These are phyloP conservation scores for Eupithecia exiguata DNA, from an alignment of 2,888 invertebrate species.

Conservation along the genomic window DNA sequence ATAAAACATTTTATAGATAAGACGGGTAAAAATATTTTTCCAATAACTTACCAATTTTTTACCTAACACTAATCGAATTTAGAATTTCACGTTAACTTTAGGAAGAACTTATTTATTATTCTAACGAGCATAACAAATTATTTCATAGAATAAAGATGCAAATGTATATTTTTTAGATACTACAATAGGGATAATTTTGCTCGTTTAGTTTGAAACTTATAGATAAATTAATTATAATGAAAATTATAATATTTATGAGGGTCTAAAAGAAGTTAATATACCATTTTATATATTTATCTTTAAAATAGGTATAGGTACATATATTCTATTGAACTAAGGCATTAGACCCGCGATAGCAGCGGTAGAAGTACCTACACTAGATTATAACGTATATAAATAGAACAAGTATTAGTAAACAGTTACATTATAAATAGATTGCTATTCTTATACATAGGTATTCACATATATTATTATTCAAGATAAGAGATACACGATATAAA, in stretches of 20 bases:
- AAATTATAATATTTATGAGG: neutral
- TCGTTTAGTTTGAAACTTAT: neutral
- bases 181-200: conserved; percentile 1
- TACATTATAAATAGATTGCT: conserved; percentile 45
- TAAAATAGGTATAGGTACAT: conserved; percentile 20
- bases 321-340: conserved; percentile 50
- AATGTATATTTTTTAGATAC: neutral
- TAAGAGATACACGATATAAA: conserved; percentile 68
- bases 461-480: conserved; percentile 49
- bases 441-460: conserved; percentile 50
- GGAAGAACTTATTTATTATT: conserved; percentile 28
- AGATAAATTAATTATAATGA: neutral
- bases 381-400: conserved; percentile 47
- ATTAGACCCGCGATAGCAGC: conserved; percentile 58
- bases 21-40: conserved; percentile 14
- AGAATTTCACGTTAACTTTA: conserved; percentile 39
- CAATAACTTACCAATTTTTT: conserved; percentile 15
- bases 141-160: neutral
- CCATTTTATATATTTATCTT: conserved; percentile 1
- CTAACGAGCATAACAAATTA: conserved; percentile 17
- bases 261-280: neutral
- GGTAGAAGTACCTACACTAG: conserved; percentile 58
- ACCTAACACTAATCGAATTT: conserved; percentile 22
- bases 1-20: neutral
- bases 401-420: conserved; percentile 50